Evolutionary conservation across 2,113 vertebrate species (phyloP).

Genomic region (Phylloscopus trochiloides): DNA sequence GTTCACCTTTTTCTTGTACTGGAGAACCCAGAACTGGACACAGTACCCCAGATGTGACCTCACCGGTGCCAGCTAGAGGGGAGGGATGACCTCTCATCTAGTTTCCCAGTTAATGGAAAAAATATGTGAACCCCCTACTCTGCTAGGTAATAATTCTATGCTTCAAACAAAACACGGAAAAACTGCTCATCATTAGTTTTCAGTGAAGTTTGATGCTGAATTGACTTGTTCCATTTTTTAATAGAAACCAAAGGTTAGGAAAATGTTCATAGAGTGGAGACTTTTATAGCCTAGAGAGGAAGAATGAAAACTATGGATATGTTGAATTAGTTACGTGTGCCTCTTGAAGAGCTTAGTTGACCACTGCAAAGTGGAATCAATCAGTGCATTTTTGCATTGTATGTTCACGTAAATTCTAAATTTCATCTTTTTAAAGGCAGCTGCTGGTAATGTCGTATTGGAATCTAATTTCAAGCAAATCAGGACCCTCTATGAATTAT

Average conservation of each 20-base stretch:
- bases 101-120: not conserved
- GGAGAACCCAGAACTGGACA: not conserved
- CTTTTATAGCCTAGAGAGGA: not conserved
- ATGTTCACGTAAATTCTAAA: not conserved
- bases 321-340: not conserved
- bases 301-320: not conserved
- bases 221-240: not conserved
- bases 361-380: not conserved
- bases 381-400: not conserved
- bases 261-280: not conserved
- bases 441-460: not conserved
- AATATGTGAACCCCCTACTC: rapidly evolving
- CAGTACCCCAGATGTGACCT: not conserved
- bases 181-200: not conserved
- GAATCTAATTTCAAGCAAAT: not conserved
- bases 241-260: not conserved
- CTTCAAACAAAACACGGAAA: not conserved
- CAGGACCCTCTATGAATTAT: not conserved
- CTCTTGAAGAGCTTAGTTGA: not conserved
- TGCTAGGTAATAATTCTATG: not conserved
- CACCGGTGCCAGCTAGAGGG: not conserved
- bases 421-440: not conserved
- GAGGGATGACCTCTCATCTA: not conserved
- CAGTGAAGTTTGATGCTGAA: not conserved
- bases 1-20: not conserved